Base-by-base conservation (phyloP, 2,888 invertebrate genomes). In the Apomyelois bistriatella region DNA sequence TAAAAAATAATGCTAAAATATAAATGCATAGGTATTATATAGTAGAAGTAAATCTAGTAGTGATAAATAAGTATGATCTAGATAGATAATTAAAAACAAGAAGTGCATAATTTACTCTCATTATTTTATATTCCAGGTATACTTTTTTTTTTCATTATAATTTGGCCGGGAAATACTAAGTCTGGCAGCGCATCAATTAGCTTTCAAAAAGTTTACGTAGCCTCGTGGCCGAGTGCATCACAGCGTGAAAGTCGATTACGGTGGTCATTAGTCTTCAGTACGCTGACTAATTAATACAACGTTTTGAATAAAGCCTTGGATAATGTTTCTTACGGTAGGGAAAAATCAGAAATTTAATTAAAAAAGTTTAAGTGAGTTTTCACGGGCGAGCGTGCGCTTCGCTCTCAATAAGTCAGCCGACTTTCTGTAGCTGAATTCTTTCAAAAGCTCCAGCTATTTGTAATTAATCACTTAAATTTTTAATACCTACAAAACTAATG, bases 281-380 rank as follows among this genome's bases (percentile, higher is more conserved):
- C 68, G 66, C 72, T 56, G 72, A 79, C 81, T 88, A 88, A 88
- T 89, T 87, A 89, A 85, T 86, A 85, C 79, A 80, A 80, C 84
- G 74, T 86, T 88, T 85, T 82, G 81, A 83, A 79, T 84, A 84
- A 85, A 82, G 76, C 81, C 72, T 66, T 65, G 59, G 73, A 77
- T 79, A 79, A 82, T 81, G 82, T 80, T 79, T 76, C 72, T 76
- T 70, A 72, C 72, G 74, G 72, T 65, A 72, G 58, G 76, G 77
- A 85, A 88, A 89, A 88, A 88, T 81, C 79, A 65, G 76, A 88
- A 89, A 88, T 86, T 89, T 89, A 88, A 89, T 87, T 90, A 86
- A 89, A 86, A 89, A 89, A 88, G 87, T 89, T 89, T 73, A 85
- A 88, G 89, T 86, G 88, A 88, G 82, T 87, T 89, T 88, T 85